Conservation (phyloP, 2,113 vertebrate species). For the Anser brachyrhynchus region DNA sequence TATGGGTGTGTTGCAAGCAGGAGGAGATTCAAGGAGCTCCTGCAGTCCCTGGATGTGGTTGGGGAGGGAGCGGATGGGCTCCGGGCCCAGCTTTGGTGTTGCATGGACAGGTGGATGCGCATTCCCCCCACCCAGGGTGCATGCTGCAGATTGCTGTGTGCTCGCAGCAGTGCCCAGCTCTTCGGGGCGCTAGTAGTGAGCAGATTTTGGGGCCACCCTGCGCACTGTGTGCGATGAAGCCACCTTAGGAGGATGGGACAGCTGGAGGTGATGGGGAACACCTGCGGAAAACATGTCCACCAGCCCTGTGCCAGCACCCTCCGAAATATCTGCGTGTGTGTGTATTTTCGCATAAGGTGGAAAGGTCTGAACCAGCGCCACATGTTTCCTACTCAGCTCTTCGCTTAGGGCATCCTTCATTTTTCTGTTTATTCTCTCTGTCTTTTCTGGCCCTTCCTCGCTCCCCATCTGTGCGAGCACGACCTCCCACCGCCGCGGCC, state of each 20-base stretch:
- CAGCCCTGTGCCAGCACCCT: not conserved
- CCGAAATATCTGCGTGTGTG: fast-evolving
- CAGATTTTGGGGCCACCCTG: fast-evolving
- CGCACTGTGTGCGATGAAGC: fast-evolving
- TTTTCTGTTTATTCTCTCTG: not conserved
- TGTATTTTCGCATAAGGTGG: not conserved
- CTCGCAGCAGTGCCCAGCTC: fast-evolving
- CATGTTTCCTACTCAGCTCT: not conserved
- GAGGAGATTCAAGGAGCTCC: not conserved
- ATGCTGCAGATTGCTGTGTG: not conserved
- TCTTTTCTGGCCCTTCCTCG: not conserved
- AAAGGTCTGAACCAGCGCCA: not conserved
- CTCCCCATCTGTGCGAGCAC: not conserved
- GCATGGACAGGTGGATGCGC: fast-evolving
- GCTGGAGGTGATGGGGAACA: not conserved
- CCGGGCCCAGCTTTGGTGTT: not conserved
- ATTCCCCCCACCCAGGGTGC: not conserved
- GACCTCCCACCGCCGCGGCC: not conserved
- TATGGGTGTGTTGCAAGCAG: not conserved
- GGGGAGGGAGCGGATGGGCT: not conserved
- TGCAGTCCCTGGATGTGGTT: not conserved
- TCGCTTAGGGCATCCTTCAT: not conserved
- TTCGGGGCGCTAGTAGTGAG: not conserved
- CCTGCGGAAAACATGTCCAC: fast-evolving
- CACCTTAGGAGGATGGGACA: not conserved